phyloP scores from a whole-genome alignment of 2,797 vertebrate genomes.

The Paedocypris micromegethes region DNA sequence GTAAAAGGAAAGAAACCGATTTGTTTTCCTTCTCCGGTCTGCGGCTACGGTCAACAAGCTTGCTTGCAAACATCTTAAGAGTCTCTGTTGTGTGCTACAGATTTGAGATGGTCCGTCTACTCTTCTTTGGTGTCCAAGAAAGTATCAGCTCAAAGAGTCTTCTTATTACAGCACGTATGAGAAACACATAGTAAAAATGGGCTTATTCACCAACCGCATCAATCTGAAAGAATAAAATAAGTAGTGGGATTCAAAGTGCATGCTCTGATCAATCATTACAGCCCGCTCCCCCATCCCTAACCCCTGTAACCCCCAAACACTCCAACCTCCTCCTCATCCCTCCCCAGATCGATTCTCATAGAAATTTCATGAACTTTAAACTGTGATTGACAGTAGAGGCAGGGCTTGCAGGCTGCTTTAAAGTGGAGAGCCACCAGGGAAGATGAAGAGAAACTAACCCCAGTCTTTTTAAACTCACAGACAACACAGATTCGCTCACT shows the following conservation, averaged over 20 bases:
- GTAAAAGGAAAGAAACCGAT: conserved; percentile 45
- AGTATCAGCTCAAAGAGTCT: not conserved
- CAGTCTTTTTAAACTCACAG: conserved; percentile 28
- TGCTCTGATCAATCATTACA: conserved; percentile 56
- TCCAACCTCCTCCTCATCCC: conserved; percentile 6
- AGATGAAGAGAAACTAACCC: conserved; percentile 43
- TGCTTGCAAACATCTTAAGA: conserved; percentile 50
- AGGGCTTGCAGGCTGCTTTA: conserved; percentile 33
- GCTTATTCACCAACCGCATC: not conserved
- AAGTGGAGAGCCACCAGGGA: conserved; percentile 48
- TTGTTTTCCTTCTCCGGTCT: conserved; percentile 56
- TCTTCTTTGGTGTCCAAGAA: conserved; percentile 15
- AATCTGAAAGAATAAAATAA: conserved; percentile 24
- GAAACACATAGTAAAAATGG: conserved; percentile 12
- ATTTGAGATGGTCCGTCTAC: conserved; percentile 43
- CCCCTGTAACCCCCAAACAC: conserved; percentile 15
- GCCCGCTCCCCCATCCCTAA: conserved; percentile 29
- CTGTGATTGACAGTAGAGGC: conserved; percentile 63
- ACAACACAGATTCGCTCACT: conserved; percentile 42
- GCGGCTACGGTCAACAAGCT: conserved; percentile 27
- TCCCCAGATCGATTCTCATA: conserved; percentile 65
- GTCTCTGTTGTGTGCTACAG: conserved; percentile 47
- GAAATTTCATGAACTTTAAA: conserved; percentile 74
- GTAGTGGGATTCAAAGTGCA: conserved; percentile 43
- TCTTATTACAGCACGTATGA: not conserved